Evolutionary conservation across 2,113 vertebrate species (phyloP).

Genomic region (Dipodomys stephensi): DNA sequence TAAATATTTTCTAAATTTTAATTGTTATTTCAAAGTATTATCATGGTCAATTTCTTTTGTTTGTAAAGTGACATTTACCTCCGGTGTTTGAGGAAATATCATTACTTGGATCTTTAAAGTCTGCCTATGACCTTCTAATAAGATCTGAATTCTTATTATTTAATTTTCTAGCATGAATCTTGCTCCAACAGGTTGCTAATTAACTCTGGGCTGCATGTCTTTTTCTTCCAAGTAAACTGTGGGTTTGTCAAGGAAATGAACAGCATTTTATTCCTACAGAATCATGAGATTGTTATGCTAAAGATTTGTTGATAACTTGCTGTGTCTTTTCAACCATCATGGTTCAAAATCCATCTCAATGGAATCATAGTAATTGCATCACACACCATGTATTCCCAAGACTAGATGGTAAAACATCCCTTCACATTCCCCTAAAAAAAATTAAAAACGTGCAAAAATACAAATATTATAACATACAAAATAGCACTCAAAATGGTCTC

Average conservation of each 20-base stretch:
- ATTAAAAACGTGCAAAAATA: not conserved
- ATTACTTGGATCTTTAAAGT: conserved; percentile 34
- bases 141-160: conserved; percentile 51
- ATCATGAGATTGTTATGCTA: not conserved
- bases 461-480: no score
- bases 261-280: not conserved
- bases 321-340: not conserved
- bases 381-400: not conserved
- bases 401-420: not conserved
- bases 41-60: conserved; percentile 13
- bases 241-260: conserved; percentile 15
- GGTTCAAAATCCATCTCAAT: not conserved
- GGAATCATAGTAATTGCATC: not conserved
- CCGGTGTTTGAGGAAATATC: conserved; percentile 48
- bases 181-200: conserved; percentile 16
- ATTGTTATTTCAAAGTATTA: conserved; percentile 24
- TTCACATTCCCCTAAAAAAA: not conserved
- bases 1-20: not conserved
- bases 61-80: conserved; percentile 54
- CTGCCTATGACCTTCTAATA: conserved; percentile 49
- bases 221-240: conserved; percentile 33
- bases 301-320: not conserved
- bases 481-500: not conserved
- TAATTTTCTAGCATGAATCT: conserved; percentile 53
- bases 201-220: not conserved